Base-by-base conservation (phyloP, 2,888 invertebrate species). In the Lysandra coridon region DNA sequence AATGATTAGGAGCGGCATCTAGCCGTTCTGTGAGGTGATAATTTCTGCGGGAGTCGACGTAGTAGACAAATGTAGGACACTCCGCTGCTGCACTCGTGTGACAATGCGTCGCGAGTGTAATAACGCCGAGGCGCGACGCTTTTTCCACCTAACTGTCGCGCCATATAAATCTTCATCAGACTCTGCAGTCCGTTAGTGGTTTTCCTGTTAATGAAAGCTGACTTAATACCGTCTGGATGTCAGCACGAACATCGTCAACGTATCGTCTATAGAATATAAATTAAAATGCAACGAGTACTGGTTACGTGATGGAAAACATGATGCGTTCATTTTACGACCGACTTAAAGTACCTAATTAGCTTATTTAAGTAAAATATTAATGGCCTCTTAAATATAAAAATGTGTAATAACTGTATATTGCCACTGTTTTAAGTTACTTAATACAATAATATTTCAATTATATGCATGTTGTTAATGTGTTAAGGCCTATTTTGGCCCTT, bases 1-100 rank as follows among this genome's bases (percentile, higher is more conserved):
- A 91, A 89, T 91, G 87, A 90, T 90, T 90, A 90, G 87, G 86
- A 84, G 86, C 82, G 82, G 85, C 74, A 74, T 44, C 74, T 40
- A 83, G 64, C 30, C 30, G 12, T 64, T 64, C 79, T 60, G 53
- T 44, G 69, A 30, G 77, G 74, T 76, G 64, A 78, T 78, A 74
- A 73, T 79, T 79, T 78, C 57, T 79, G 73, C 57, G 60, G 78
- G 44, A 37, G 33, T 64, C 78, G 53, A 33, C 78, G 49, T 4
- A 44, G 69, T 44, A 64, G 73, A 73, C 78, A 80, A 49, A 79
- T 73, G 74, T 79, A 73, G 78, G 74, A 74, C 73, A 74, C 73
- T 73, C 17, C 37, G 49, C 44, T 12, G 17, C 69, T 33, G 69
- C 69, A 69, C 69, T 69, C 69, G 78, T 69, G 17, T 69, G 69